Percentiles rank a stretch among this genome's conserved stretches.
Conservation (phyloP, 2,888 invertebrate genomes). For the Eupithecia vulgata region DNA sequence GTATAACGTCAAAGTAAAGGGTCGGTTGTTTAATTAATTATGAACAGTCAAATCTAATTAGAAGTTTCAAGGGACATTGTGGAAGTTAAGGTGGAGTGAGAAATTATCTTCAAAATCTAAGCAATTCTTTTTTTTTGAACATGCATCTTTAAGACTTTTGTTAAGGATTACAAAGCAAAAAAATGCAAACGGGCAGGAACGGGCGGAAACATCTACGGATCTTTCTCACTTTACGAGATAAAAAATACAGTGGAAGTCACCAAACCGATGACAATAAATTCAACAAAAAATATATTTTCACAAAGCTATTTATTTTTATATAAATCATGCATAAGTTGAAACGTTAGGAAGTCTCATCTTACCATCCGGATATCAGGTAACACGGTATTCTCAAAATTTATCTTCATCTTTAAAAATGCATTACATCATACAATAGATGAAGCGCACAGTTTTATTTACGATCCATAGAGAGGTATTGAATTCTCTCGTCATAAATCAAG, state of each 20-base stretch:
- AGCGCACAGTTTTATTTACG: constrained; percentile 17
- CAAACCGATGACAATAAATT: constrained; percentile 19
- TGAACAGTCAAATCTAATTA: constrained; percentile 4
- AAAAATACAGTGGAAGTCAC: neutral
- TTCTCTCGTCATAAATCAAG: constrained; percentile 22
- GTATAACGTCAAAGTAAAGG: neutral
- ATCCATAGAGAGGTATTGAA: constrained; percentile 19
- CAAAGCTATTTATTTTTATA: constrained; percentile 26
- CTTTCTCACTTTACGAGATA: constrained; percentile 5
- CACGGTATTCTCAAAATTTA: constrained; percentile 40
- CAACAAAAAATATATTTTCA: constrained; percentile 15
- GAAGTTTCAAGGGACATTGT: constrained; percentile 1
- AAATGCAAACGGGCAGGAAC: neutral
- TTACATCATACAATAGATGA: constrained; percentile 31
- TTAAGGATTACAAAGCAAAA: neutral
- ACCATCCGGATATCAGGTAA: constrained; percentile 45
- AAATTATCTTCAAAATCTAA: neutral
- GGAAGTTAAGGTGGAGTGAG: neutral
- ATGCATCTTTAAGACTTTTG: neutral
- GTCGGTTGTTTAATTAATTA: neutral
- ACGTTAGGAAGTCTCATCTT: constrained; percentile 43
- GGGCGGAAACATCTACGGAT: neutral
- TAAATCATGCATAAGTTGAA: constrained; percentile 36
- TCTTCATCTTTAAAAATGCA: constrained; percentile 38
- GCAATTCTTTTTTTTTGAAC: neutral